phyloP scores from a whole-genome alignment of 1,140 invertebrate species.

The Neodiprion pinetum region DNA sequence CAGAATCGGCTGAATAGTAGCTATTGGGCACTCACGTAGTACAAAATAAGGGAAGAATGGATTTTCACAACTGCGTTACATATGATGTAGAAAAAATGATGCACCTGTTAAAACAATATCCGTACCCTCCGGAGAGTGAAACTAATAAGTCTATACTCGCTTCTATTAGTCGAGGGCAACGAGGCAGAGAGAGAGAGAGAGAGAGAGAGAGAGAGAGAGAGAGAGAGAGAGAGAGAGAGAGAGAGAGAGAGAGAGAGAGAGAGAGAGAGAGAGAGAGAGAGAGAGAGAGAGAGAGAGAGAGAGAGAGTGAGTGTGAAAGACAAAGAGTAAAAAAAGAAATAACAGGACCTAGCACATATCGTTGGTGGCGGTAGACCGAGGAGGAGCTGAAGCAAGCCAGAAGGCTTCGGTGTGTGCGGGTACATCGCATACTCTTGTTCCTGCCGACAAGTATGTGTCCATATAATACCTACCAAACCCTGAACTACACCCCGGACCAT shows the following conservation, averaged over 20 bases:
- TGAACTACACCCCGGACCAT: background rate
- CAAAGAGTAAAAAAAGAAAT: background rate
- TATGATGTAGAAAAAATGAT: too few species aligned
- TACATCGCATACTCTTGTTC: background rate
- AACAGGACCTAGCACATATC: background rate
- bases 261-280: background rate
- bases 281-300: too few species aligned
- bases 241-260: background rate
- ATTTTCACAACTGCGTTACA: too few species aligned
- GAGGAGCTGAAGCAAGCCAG: background rate
- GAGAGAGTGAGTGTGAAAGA: too few species aligned
- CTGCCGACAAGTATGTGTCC: background rate
- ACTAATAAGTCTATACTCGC: background rate
- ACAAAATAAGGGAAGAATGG: too few species aligned
- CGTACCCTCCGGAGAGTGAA: background rate
- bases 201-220: too few species aligned
- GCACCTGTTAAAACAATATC: constrained; percentile 3
- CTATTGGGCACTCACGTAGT: too few species aligned
- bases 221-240: too few species aligned
- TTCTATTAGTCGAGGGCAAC: constrained; percentile 1
- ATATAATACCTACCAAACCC: background rate
- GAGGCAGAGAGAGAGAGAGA: background rate
- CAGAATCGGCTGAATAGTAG: too few species aligned
- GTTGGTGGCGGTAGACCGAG: background rate
- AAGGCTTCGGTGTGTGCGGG: background rate